Evolutionary conservation across 2,888 invertebrate species (phyloP), one percentile per base, ranked within the genome.

Genomic region (Pyralis farinalis): DNA sequence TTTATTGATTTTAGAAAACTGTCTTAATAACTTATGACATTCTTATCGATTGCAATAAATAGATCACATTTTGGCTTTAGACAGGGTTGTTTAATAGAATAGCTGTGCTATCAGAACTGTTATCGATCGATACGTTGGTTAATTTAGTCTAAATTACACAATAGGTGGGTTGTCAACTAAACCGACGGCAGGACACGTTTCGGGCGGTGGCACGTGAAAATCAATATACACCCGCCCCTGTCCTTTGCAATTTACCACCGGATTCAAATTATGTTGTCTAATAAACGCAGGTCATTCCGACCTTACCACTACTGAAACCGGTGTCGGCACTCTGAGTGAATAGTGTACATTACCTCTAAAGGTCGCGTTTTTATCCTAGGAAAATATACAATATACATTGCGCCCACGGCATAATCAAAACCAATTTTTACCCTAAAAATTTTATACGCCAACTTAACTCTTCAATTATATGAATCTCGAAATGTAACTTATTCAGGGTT

Each of bases 201-300:
- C 40, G 48, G 40, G 49, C 49, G 46, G 50, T 35, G 54, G 49
- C 49, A 58, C 48, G 49, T 53, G 47, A 57, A 58, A 67, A 67
- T 67, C 63, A 62, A 67, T 63, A 64, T 44, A 54, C 39, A 39
- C 47, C 44, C 42, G 39, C 22, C 34, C 36, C 37, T 29, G 41
- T 37, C 36, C 38, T 36, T 41, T 37, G 34, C 37, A 29, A 34
- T 33, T 30, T 40, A 43, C 37, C 28, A 32, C 35, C 35, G 40
- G 44, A 47, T 53, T 43, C 44, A 46, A 49, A 46, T 44, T 44
- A 51, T 52, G 37, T 44, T 43, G 28, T 41, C 38, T 37, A 36
- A 38, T 34, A 38, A 28, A 36, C 29, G 40, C 35, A 9, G 33
- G 16, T 39, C 32, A 39, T 28, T 20, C 27, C 33, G 20, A 33